phyloP scores from a whole-genome alignment of 2,113 vertebrate genomes.

The Ploceus nigricollis region DNA sequence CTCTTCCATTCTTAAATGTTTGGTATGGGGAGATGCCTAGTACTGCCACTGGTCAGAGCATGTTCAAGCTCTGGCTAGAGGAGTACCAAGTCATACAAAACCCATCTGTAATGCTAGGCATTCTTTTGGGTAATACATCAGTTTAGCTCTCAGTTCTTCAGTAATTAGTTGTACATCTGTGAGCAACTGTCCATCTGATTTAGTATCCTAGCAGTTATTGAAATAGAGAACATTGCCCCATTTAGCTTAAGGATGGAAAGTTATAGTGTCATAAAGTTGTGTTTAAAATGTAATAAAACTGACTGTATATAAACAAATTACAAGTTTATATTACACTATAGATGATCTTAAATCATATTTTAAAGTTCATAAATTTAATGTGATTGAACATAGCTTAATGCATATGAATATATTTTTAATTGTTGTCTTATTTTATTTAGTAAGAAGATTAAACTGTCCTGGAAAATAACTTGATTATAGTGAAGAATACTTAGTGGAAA shows the following conservation, averaged over 20 bases:
- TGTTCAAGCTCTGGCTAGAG: background rate
- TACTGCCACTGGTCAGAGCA: background rate
- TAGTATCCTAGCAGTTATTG: background rate
- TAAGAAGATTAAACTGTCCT: conserved; percentile 45
- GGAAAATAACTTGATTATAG: conserved; percentile 55
- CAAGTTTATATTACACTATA: background rate
- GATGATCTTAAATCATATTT: conserved; percentile 12
- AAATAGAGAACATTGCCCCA: background rate
- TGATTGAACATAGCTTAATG: background rate
- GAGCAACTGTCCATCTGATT: conserved; percentile 47
- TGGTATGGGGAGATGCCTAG: background rate
- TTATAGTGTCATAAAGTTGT: conserved; percentile 11
- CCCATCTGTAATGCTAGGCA: background rate
- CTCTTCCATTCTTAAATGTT: conserved; percentile 9
- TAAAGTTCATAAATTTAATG: conserved; percentile 18
- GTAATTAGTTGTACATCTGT: conserved; percentile 53
- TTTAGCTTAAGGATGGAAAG: conserved; percentile 21
- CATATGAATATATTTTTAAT: conserved; percentile 15
- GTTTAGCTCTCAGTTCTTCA: background rate
- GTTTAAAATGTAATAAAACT: conserved; percentile 42
- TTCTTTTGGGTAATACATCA: conserved; percentile 7
- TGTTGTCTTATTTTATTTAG: conserved; percentile 19
- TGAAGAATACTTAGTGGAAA: conserved; percentile 17
- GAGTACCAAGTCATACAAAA: background rate
- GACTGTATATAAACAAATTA: background rate